Evolutionary conservation across 2,113 vertebrate genomes (phyloP).

Genomic region (Indicator maculatus): DNA sequence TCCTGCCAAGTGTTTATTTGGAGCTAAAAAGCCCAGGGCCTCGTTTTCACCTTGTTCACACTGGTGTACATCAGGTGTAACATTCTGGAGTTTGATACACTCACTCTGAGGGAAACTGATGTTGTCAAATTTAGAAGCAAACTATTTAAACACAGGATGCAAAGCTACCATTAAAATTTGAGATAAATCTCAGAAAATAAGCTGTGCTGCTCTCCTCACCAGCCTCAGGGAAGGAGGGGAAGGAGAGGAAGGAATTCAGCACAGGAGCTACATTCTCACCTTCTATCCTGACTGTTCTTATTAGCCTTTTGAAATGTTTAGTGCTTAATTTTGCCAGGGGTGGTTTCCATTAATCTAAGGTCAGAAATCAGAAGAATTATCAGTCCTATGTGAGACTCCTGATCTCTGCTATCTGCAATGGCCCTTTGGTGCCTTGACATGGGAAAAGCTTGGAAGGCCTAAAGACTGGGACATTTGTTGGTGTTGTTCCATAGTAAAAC

Average conservation of each 20-base stretch:
- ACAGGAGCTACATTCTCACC: background rate
- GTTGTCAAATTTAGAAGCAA: background rate
- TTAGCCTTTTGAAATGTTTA: background rate
- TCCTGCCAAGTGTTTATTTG: background rate
- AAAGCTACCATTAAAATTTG: constrained; percentile 4
- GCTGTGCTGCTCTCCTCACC: background rate
- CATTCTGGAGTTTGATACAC: background rate
- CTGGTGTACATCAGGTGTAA: constrained; percentile 4
- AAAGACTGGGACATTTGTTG: background rate
- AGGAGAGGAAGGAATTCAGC: background rate
- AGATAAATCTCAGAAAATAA: background rate
- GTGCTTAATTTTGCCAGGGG: background rate
- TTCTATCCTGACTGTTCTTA: background rate
- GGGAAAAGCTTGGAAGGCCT: background rate
- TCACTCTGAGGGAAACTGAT: background rate
- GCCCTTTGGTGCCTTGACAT: background rate
- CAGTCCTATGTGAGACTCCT: background rate
- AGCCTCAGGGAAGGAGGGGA: background rate
- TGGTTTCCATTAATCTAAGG: background rate
- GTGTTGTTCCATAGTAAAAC: background rate
- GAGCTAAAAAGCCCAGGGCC: background rate
- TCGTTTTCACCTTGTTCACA: background rate
- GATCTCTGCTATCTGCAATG: background rate
- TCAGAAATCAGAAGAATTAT: background rate
- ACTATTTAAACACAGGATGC: background rate